Conservation (phyloP, 1,140 invertebrate species). For the Drosophila mayri region DNA sequence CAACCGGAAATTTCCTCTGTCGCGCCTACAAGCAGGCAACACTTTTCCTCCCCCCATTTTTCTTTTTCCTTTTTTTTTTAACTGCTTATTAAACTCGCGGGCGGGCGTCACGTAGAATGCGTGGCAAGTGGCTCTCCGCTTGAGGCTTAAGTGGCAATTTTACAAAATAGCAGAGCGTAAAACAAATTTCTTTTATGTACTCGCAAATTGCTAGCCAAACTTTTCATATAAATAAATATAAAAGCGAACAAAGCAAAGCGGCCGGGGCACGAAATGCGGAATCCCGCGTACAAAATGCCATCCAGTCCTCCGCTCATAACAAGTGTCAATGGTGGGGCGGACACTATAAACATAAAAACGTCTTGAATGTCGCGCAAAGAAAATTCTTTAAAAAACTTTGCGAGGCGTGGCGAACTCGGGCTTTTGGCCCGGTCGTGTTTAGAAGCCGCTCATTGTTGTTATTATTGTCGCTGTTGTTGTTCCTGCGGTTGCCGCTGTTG, state of each 20-base stretch:
- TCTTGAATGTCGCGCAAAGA: slow-evolving; percentile 46
- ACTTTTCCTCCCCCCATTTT: slow-evolving; percentile 39
- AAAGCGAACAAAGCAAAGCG: slow-evolving; percentile 62
- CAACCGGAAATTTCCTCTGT: slow-evolving; percentile 63
- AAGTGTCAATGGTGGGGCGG: slow-evolving; percentile 69
- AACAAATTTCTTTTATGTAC: slow-evolving; percentile 83
- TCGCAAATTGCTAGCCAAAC: slow-evolving; percentile 78
- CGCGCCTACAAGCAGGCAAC: slow-evolving; percentile 54
- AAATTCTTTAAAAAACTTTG: slow-evolving; percentile 74
- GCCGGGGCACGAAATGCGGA: slow-evolving; percentile 31
- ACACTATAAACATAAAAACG: slow-evolving; percentile 77
- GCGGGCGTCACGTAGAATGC: slow-evolving; percentile 17
- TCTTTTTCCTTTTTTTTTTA: slow-evolving; percentile 11
- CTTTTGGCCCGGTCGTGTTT: slow-evolving; percentile 42
- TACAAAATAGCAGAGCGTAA: slow-evolving; percentile 77
- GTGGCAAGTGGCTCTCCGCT: slow-evolving; percentile 22
- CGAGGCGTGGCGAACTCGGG: slow-evolving; percentile 60
- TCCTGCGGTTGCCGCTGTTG: slow-evolving; percentile 22
- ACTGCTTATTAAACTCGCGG: slow-evolving; percentile 68
- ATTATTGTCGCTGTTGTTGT: slow-evolving; percentile 41
- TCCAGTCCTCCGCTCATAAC: slow-evolving; percentile 54
- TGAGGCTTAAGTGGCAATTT: slow-evolving; percentile 81
- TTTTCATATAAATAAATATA: slow-evolving; percentile 83
- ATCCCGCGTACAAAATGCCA: slow-evolving; percentile 63
- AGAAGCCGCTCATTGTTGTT: slow-evolving; percentile 57